Evolutionary conservation across 2,113 vertebrate species (phyloP).

Genomic region (Centropus unirufus): DNA sequence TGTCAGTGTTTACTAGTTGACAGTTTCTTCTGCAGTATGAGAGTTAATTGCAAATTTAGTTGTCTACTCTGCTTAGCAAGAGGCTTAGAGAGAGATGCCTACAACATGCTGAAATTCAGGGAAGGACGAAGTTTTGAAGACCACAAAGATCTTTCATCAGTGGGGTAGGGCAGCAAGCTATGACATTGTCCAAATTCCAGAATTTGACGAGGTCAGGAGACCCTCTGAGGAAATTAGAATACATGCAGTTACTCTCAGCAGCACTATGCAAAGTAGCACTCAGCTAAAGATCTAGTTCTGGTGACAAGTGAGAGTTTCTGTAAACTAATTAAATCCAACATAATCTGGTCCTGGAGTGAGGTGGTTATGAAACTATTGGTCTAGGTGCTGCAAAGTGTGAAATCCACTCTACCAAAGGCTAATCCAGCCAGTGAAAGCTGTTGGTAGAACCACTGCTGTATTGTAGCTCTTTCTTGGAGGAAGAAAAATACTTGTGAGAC

Average conservation of each 20-base stretch:
- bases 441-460: not conserved
- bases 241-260: not conserved
- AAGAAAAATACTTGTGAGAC: not conserved
- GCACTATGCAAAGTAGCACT: not conserved
- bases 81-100: not conserved
- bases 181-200: not conserved
- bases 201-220: not conserved
- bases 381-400: not conserved
- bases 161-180: not conserved
- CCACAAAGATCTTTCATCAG: not conserved
- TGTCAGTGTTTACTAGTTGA: constrained; percentile 29
- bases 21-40: constrained; percentile 15
- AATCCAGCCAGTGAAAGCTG: not conserved
- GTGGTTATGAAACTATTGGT: not conserved
- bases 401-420: not conserved
- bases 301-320: not conserved
- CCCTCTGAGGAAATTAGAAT: not conserved
- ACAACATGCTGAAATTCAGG: not conserved
- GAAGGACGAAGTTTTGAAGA: not conserved
- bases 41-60: constrained; percentile 11
- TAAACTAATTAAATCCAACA: not conserved
- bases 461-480: not conserved
- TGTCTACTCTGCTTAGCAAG: constrained; percentile 9
- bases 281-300: not conserved
- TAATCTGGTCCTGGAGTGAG: not conserved